Percentiles rank a stretch among this genome's conserved stretches.
These are phyloP conservation scores for Anarhynchus alexandrinus DNA, from an alignment of 2,113 vertebrate species.

Conservation along the genomic window DNA sequence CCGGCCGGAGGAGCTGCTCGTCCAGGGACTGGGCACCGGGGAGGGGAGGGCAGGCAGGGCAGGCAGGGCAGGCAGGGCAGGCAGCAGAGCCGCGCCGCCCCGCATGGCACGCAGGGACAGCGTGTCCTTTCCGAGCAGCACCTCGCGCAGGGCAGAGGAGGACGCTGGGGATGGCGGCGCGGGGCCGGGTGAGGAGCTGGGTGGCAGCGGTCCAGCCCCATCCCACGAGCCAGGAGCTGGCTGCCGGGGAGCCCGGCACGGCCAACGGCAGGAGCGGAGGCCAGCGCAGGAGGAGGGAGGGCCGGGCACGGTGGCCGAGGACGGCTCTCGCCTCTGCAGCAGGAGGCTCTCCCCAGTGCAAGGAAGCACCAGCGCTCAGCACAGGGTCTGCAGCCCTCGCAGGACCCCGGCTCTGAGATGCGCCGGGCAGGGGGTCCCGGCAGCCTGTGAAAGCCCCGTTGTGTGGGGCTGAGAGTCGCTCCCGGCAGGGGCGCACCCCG, in stretches of 20 bases:
- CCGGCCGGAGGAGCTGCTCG: rapidly evolving
- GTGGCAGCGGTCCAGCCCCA: not conserved
- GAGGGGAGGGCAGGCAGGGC: not conserved
- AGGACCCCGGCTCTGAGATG: not conserved
- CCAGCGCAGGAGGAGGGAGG: not conserved
- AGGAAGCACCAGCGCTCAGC: not conserved
- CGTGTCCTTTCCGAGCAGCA: not conserved
- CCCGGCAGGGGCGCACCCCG: rapidly evolving
- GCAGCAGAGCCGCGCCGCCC: not conserved
- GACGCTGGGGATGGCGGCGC: not conserved
- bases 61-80: too few species aligned
- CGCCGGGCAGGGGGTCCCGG: not conserved
- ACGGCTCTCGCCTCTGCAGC: rapidly evolving
- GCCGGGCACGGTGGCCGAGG: not conserved
- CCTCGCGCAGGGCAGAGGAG: not conserved
- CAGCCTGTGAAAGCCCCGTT: not conserved
- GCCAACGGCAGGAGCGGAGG: not conserved
- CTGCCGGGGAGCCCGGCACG: not conserved
- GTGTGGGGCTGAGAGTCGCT: rapidly evolving
- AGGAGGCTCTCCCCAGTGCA: not conserved
- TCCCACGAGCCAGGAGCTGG: conserved; percentile 34
- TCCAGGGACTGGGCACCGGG: not conserved
- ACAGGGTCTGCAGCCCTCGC: not conserved
- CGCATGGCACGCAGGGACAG: not conserved
- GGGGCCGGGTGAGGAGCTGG: not conserved